Conservation (phyloP, 2,113 vertebrate genomes). For the Morphnarchus princeps region DNA sequence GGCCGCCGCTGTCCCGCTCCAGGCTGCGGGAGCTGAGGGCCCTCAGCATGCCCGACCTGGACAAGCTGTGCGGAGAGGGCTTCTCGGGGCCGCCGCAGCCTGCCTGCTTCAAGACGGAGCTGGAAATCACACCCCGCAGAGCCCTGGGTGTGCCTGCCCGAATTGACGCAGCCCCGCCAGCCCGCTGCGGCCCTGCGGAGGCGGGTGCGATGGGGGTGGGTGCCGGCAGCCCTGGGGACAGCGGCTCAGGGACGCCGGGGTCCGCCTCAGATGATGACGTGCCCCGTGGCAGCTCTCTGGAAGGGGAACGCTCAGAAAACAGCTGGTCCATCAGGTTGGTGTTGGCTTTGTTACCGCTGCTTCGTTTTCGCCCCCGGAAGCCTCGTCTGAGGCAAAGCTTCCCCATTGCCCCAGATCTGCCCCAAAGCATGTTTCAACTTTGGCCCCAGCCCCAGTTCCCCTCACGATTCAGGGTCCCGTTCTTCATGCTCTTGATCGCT, state of each 20-base stretch:
- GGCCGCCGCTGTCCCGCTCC: conserved; percentile 68
- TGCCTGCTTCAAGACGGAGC: conserved; percentile 70
- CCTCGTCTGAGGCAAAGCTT: neutral
- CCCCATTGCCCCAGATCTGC: rapidly evolving
- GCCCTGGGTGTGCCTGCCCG: neutral
- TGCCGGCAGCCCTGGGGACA: neutral
- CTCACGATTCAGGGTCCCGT: rapidly evolving
- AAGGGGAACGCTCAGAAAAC: neutral
- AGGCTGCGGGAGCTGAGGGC: conserved; percentile 86
- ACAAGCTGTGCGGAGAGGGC: conserved; percentile 82
- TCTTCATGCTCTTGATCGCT: neutral
- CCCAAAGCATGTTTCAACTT: rapidly evolving
- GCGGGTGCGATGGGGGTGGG: rapidly evolving
- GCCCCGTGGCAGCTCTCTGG: neutral
- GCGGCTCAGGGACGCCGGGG: neutral
- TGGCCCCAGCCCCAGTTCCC: neutral
- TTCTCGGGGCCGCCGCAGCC: conserved; percentile 36
- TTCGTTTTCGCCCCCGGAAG: neutral
- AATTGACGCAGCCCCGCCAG: rapidly evolving
- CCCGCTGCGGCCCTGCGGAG: rapidly evolving
- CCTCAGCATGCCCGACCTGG: conserved; percentile 91
- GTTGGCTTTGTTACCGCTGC: neutral
- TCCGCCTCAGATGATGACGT: conserved; percentile 30
- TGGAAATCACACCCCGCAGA: conserved; percentile 65
- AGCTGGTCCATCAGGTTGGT: conserved; percentile 88